phyloP scores from a whole-genome alignment of 2,113 vertebrate species.

The Echinops telfairi region DNA sequence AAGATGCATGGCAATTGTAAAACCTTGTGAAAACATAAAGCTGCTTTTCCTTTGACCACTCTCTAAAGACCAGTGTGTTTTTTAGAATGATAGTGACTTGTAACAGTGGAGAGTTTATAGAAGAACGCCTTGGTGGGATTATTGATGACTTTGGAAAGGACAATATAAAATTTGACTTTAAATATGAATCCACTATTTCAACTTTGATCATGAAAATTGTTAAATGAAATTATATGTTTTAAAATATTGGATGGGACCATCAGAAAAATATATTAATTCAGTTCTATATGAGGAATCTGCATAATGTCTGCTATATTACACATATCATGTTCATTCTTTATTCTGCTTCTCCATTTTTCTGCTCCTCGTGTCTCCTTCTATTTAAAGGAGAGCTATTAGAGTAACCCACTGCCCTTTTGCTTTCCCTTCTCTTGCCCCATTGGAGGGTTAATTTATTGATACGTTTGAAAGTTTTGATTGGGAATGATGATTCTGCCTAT shows the following conservation, averaged over 20 bases:
- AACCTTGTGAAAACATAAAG: neutral
- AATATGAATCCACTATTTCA: neutral
- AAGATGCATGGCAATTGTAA: conserved; percentile 15
- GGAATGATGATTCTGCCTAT: neutral
- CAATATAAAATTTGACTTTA: neutral
- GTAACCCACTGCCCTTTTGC: neutral
- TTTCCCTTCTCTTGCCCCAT: neutral
- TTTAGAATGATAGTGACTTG: neutral
- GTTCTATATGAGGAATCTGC: neutral
- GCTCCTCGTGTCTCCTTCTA: neutral
- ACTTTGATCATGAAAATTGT: neutral
- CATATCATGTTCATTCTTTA: neutral
- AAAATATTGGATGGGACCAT: neutral
- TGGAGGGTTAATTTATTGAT: neutral
- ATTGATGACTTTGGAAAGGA: neutral
- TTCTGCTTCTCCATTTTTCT: neutral
- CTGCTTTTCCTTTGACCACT: neutral
- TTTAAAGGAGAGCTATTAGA: fast-evolving
- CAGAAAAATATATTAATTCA: neutral
- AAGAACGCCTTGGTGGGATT: neutral
- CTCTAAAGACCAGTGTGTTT: neutral
- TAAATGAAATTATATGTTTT: neutral
- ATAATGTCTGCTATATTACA: neutral
- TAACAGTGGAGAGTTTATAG: neutral
- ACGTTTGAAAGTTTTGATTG: neutral